Base-by-base conservation (phyloP, 2,888 invertebrate genomes). In the Microplitis manilae region DNA sequence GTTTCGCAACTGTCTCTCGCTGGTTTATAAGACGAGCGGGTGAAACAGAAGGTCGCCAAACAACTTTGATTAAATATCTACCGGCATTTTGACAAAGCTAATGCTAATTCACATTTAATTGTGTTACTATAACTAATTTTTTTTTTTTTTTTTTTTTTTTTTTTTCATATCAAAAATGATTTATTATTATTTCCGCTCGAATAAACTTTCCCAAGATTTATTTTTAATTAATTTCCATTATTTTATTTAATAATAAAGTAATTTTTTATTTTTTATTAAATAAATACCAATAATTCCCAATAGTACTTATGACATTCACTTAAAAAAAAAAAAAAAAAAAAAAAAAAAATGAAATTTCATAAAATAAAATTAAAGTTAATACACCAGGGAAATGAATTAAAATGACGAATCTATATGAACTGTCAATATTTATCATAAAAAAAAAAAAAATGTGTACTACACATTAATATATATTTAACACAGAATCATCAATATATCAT, bases 41-140 rank as follows among this genome's bases (percentile, higher is more conserved):
- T 17, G 73, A 65, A 50, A 77, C 30, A 71, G 76, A 70, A 64
- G 76, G 71, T 68, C 65, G 62, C 86, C 87, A 87, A 87, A 87
- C 85, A 87, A 87, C 86, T 88, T 88, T 88, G 86, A 88, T 88
- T 87, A 87, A 87, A 88, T 87, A 88, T 87, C 88, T 86, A 81
- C 83, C 82, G 78, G 30, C 75, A 80, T 81, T 71, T 75, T 81
- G 81, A 79, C 77, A 80, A 79, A 83, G 30, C 30, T 30, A 30
- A 30, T 30, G 30, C 30, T 30, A 30, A 30, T 30, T 30, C 30
- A 30, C 30, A 30, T 30, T 30, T 30, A 30, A 30, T 30, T 30
- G 30, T 30, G 30, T 30, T 30, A 30, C 30, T 30, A 30, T 30
- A 30, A 30, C 30, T 30, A 30, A 30, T 2, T 30, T 30, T 30